Evolutionary conservation across 2,113 vertebrate genomes (phyloP).

Genomic region (Scatophagus argus): DNA sequence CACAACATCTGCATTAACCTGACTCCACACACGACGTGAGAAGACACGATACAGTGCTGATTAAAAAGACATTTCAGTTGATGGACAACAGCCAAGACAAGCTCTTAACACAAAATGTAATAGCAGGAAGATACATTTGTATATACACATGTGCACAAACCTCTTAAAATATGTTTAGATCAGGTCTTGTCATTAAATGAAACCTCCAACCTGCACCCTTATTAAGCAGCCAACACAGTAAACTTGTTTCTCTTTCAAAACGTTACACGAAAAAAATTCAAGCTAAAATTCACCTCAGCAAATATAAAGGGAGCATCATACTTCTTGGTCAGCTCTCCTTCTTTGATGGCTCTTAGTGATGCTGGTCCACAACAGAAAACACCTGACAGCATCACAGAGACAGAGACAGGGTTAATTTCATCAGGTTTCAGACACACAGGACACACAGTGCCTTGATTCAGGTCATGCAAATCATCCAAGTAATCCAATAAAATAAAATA

Average conservation of each 20-base stretch:
- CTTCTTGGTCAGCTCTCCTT: slow-evolving; percentile 87
- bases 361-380: slow-evolving; percentile 91
- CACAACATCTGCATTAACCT: slow-evolving; percentile 88
- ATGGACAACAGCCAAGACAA: not conserved
- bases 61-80: not conserved
- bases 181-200: not conserved
- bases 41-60: not conserved
- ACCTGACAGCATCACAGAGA: slow-evolving; percentile 73
- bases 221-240: not conserved
- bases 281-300: slow-evolving; percentile 87
- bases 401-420: not conserved
- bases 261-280: not conserved
- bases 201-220: too few relatives aligned
- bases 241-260: not conserved
- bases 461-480: not conserved
- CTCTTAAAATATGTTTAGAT: too few relatives aligned
- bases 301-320: slow-evolving; percentile 91
- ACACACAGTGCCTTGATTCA: not conserved
- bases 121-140: not conserved
- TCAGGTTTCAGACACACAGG: too few relatives aligned
- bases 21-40: not conserved
- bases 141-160: not conserved
- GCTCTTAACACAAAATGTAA: not conserved
- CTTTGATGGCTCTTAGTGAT: slow-evolving; percentile 88
- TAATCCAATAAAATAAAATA: not conserved